Percentiles rank a stretch among this genome's conserved stretches.
Evolutionary conservation across 30 jellyfish, hydroid and myxozoan genomes (phyloP).

Genomic region (Turritopsis dohrnii): DNA sequence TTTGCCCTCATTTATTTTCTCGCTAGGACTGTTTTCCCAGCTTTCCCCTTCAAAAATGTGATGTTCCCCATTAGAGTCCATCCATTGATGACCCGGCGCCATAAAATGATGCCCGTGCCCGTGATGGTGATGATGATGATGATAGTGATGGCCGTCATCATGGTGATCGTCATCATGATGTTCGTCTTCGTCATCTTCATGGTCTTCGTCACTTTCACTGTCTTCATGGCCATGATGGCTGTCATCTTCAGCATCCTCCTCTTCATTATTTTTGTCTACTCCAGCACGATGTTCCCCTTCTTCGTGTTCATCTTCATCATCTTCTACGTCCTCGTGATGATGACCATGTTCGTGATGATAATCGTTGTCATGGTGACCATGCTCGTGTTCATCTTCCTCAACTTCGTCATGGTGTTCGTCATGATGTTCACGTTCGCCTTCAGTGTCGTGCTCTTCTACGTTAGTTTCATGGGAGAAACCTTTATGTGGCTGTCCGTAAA

Average conservation of each 20-base stretch:
- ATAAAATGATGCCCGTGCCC: not conserved
- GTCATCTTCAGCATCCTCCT: constrained; percentile 1
- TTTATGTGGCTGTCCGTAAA: constrained; percentile 17
- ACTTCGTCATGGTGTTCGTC: not conserved
- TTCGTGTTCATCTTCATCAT: constrained; percentile 5
- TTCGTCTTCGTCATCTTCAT: constrained; percentile 19
- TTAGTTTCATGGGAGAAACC: not conserved
- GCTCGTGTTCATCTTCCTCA: not conserved
- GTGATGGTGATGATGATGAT: not conserved
- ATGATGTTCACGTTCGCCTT: not conserved
- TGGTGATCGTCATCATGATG: constrained; percentile 12
- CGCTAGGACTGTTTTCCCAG: not conserved
- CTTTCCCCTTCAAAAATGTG: constrained; percentile 2
- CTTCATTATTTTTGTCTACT: not conserved
- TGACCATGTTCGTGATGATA: constrained; percentile 18
- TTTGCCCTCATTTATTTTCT: not conserved
- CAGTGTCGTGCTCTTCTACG: not conserved
- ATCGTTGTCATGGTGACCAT: constrained; percentile 11
- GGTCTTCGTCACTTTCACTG: not conserved
- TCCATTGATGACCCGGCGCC: constrained; percentile 9
- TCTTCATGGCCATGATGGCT: constrained; percentile 8
- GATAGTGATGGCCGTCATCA: constrained; percentile 12
- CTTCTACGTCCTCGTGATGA: constrained; percentile 21
- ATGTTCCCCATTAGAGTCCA: not conserved
- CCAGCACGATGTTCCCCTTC: constrained; percentile 12